Base-by-base conservation (phyloP, 2,888 invertebrate species). In the Andrena praecox region DNA sequence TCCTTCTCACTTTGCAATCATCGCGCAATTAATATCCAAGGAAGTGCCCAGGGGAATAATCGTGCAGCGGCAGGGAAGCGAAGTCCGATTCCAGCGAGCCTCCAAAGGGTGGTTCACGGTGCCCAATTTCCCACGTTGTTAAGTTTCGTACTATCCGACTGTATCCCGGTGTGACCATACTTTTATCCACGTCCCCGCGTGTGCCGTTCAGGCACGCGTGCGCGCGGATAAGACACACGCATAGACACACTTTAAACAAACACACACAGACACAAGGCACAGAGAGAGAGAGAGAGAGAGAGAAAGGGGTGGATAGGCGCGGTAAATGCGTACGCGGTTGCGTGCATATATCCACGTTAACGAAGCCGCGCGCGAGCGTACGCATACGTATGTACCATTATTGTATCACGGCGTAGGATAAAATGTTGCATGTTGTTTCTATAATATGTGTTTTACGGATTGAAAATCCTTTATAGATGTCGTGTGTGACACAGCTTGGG, bases 401-500 rank as follows among this genome's bases (percentile, higher is more conserved):
- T 91, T 91, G 89, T 93, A 93, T 90, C 91, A 92, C 89, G 90
- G 87, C 88, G 89, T 93, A 93, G 92, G 90, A 89, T 93, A 93
- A 93, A 93, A 93, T 93, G 93, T 93, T 93, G 93, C 92, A 93
- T 93, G 93, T 93, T 93, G 93, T 93, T 93, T 91, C 92, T 92
- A 92, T 93, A 93, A 92, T 93, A 92, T 92, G 93, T 93, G 93
- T 93, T 93, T 91, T 92, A 92, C 89, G 91, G 92, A 93, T 93
- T 93, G 87, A 91, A 92, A 93, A 93, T 92, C 93, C 93, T 91
- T 91, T 89, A 77, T 93, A 89, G 90, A 92, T 92, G 92, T 93
- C 92, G 91, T 93, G 91, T 91, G 90, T 91, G 91, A 92, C 89
- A 90, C 90, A 89, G 90, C 87, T 87, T 87, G 86, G 42, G 24